Conservation (phyloP, 2,113 vertebrate species). For the Asarcornis scutulata region DNA sequence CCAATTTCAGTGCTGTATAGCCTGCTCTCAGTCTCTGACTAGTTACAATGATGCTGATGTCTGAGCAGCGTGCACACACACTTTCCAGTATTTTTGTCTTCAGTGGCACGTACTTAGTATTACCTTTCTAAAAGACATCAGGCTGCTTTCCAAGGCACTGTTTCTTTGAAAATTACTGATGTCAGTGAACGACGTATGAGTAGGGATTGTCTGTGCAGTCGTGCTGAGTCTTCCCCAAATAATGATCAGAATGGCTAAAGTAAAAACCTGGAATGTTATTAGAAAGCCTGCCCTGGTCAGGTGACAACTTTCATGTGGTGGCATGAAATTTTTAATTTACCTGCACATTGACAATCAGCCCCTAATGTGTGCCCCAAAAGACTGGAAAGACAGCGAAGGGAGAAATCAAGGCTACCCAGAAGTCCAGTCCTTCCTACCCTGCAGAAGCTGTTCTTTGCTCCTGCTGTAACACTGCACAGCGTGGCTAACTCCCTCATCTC, state of each 20-base stretch:
- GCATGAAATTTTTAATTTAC: background rate
- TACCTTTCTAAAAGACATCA: background rate
- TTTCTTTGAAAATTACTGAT: background rate
- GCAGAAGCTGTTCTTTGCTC: background rate
- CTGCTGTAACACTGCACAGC: background rate
- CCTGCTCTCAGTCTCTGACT: background rate
- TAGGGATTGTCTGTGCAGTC: background rate
- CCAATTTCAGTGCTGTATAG: background rate
- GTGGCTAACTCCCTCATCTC: accelerated
- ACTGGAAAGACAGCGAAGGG: background rate
- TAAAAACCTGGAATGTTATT: constrained; percentile 20
- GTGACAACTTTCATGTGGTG: background rate
- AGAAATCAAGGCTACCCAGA: background rate
- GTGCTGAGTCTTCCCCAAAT: background rate
- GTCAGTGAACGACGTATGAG: background rate
- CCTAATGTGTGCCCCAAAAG: background rate
- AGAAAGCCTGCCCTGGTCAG: background rate
- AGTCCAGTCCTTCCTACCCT: background rate
- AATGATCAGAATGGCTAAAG: background rate
- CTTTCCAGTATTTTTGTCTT: background rate
- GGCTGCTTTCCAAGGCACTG: background rate
- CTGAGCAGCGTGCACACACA: background rate
- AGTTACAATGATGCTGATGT: background rate
- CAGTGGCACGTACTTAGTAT: background rate
- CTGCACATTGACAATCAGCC: background rate